Conservation (phyloP, 2,797 vertebrate species). For the Novumbra hubbsi region DNA sequence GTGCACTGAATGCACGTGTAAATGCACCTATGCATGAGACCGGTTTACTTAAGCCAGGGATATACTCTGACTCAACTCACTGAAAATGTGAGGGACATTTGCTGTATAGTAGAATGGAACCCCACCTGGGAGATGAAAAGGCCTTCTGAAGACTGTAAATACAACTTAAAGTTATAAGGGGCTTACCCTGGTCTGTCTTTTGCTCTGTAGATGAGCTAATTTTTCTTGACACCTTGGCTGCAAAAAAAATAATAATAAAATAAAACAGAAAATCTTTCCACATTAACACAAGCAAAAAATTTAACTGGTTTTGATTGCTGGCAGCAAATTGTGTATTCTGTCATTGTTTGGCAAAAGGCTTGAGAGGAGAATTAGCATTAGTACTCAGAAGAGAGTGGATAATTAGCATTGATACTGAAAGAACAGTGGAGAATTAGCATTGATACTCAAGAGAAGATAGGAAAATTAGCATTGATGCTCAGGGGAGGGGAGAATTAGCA, state of each 20-base stretch:
- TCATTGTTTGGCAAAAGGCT: neutral
- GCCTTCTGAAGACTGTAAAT: conserved; percentile 35
- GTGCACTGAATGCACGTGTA: neutral
- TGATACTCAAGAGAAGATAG: too few relatives aligned
- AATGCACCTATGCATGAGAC: neutral
- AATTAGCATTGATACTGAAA: neutral
- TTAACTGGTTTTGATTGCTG: neutral
- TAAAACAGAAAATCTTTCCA: conserved; percentile 56
- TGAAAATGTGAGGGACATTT: conserved; percentile 16
- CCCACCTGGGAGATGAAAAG: conserved; percentile 44
- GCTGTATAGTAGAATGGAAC: neutral
- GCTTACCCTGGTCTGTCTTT: conserved; percentile 95
- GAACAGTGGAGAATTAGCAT: too few relatives aligned
- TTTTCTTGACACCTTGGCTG: conserved; percentile 99
- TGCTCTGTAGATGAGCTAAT: conserved; percentile 93
- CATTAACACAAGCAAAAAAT: conserved; percentile 4
- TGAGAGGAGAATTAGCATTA: neutral
- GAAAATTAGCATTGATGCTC: too few relatives aligned
- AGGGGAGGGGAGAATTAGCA: too few relatives aligned
- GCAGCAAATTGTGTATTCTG: neutral
- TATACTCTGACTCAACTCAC: neutral
- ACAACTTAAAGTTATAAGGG: conserved; percentile 33
- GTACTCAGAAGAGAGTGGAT: neutral
- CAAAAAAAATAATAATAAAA: conserved; percentile 55
- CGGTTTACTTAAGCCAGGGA: neutral